These are phyloP conservation scores for Gisinianus flammeolus DNA, from an alignment of 2,888 invertebrate genomes.

Conservation along the genomic window DNA sequence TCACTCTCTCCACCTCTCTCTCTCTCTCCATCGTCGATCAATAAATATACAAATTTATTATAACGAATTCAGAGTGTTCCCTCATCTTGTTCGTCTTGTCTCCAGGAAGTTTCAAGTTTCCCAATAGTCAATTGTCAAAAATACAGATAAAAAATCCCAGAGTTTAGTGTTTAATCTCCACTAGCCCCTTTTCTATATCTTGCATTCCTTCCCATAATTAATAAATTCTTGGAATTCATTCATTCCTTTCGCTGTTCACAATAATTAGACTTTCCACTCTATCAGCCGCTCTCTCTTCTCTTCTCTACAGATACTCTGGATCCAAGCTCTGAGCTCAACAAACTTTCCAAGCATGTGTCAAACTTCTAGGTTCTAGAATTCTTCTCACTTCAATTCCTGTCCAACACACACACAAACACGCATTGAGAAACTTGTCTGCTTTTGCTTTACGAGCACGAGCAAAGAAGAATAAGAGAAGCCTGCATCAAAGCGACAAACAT, in stretches of 20 bases:
- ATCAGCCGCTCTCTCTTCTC: not conserved
- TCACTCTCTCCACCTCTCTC: too few species aligned
- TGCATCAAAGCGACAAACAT: not conserved
- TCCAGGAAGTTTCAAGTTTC: too few species aligned
- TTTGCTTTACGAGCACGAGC: too few species aligned
- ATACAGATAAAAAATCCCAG: too few species aligned
- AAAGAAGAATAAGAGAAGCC: not conserved
- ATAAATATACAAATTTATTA: too few species aligned
- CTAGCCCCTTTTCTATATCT: too few species aligned
- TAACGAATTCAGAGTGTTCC: too few species aligned
- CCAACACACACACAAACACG: not conserved
- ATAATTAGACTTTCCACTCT: not conserved
- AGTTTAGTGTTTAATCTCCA: too few species aligned
- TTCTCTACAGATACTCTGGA: not conserved
- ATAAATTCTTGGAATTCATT: not conserved
- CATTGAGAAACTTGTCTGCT: not conserved
- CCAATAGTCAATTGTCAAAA: too few species aligned
- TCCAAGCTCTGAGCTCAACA: not conserved
- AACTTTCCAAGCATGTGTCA: not conserved
- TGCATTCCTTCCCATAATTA: not conserved
- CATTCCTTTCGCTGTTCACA: not conserved
- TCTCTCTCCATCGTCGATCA: too few species aligned
- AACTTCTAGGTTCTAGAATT: not conserved
- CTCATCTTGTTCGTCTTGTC: too few species aligned
- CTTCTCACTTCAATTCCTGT: not conserved